Evolutionary conservation across 2,888 invertebrate genomes (phyloP).

Genomic region (Melanargia galathea): DNA sequence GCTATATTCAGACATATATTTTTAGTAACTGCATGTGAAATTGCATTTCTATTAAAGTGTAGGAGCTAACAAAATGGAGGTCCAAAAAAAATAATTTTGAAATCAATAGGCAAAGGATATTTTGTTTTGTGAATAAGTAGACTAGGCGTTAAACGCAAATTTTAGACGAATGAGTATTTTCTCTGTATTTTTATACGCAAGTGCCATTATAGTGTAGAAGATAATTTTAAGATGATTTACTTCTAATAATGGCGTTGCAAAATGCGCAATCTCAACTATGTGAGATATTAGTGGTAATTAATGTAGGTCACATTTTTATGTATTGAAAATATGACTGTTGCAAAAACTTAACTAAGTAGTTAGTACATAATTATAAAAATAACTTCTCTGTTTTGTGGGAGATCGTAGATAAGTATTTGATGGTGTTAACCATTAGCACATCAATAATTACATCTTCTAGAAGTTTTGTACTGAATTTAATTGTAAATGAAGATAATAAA

Average conservation of each 20-base stretch:
- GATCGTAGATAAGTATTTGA: not conserved
- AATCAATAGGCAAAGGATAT: slow-evolving; percentile 50
- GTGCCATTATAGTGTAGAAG: slow-evolving; percentile 62
- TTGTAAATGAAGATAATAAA: not conserved
- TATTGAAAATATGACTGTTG: slow-evolving; percentile 9
- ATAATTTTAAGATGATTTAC: slow-evolving; percentile 57
- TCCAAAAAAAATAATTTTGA: not conserved
- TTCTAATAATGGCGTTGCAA: slow-evolving; percentile 49
- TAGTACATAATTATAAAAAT: not conserved
- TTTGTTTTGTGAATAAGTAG: slow-evolving; percentile 61
- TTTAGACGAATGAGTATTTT: slow-evolving; percentile 58
- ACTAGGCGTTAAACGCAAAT: slow-evolving; percentile 66
- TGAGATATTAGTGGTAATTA: slow-evolving; percentile 32
- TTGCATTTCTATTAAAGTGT: not conserved
- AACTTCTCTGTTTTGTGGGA: not conserved
- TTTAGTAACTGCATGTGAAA: not conserved
- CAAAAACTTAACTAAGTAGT: not conserved
- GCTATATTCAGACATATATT: not conserved
- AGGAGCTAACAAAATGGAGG: not conserved
- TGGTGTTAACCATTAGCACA: not conserved
- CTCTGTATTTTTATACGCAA: slow-evolving; percentile 52
- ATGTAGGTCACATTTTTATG: slow-evolving; percentile 30
- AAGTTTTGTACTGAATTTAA: not conserved
- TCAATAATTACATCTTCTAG: not conserved
- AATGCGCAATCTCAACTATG: slow-evolving; percentile 39